Evolutionary conservation across 2,888 invertebrate species (phyloP), one percentile per base, ranked within the genome.

Genomic region (Barypeithes pellucidus): DNA sequence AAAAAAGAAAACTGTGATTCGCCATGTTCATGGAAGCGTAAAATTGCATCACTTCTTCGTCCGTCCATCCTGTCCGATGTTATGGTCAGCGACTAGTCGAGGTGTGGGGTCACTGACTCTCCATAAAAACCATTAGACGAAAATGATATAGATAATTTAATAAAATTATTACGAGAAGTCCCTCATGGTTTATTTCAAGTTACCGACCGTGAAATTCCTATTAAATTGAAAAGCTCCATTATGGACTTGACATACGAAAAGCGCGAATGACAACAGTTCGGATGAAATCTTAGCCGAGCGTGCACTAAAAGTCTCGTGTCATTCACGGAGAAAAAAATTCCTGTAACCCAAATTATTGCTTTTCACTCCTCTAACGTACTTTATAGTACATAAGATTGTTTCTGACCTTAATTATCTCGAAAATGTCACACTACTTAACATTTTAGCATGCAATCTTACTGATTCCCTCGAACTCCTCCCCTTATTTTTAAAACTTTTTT

Each of bases 1-100:
- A 57, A 24, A 22, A 61, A 36, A 67, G 33, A 59, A 68, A 62
- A 22, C 14, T 43, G 36, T 47, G 63, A 50, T 62, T 63, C 52
- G 63, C 39, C 71, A 47, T 59, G 66, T 45, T 36, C 71, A 66
- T 39, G 60, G 71, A 24, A 71, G 71, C 71, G 65, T 71, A 45
- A 71, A 65, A 71, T 71, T 65, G 65, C 65, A 59, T 41, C 65
- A 45, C 60, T 71, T 65, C 54, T 57, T 57, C 54, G 33, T 7
- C 22, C 16, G 33, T 57, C 22, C 16, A 18, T 57, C 33, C 16
- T 57, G 54, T 57, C 54, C 54, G 54, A 33, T 57, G 18, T 33
- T n/a, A 33, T 57, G 54, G 54, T 57, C 54, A 57, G 43, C 43
- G 3, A 16, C 14, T 29, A 54, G 62, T 18, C n/a, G 50, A 50